Evolutionary conservation across 2,797 vertebrate genomes (phyloP).

Genomic region (Halcyon leucocephala): DNA sequence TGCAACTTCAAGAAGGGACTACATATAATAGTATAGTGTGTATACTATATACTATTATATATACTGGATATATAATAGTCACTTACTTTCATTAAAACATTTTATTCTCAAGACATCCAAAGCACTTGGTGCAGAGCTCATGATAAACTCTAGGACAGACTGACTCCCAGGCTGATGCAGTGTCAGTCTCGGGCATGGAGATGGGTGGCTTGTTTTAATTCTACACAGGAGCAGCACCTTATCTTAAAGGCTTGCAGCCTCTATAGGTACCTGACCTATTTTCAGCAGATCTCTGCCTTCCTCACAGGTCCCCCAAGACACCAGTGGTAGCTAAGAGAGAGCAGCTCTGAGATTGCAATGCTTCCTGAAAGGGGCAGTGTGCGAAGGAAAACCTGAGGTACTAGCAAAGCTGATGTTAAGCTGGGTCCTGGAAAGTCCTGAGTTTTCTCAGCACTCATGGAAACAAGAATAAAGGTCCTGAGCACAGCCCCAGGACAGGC

Average conservation of each 20-base stretch:
- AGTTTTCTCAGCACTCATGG: not conserved
- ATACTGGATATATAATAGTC: not conserved
- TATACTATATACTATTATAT: too few relatives aligned
- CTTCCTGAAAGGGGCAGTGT: not conserved
- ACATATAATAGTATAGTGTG: too few relatives aligned
- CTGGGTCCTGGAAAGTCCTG: not conserved
- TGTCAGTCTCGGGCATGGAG: not conserved
- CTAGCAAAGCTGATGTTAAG: not conserved
- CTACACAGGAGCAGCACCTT: not conserved
- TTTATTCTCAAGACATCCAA: not conserved
- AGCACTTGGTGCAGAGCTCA: not conserved
- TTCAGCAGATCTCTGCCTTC: not conserved
- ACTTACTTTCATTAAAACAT: not conserved
- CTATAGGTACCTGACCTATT: not conserved
- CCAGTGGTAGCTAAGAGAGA: fast-evolving
- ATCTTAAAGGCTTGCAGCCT: not conserved
- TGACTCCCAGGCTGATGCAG: fast-evolving
- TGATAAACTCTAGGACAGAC: not conserved
- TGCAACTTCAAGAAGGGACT: not conserved
- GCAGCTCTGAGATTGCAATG: not conserved
- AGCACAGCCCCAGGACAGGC: not conserved
- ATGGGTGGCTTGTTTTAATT: not conserved
- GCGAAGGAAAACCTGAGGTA: not conserved
- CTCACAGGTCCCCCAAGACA: not conserved
- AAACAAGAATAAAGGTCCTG: not conserved